Evolutionary conservation across 2,113 vertebrate species (phyloP).

Genomic region (Petroica traversi): DNA sequence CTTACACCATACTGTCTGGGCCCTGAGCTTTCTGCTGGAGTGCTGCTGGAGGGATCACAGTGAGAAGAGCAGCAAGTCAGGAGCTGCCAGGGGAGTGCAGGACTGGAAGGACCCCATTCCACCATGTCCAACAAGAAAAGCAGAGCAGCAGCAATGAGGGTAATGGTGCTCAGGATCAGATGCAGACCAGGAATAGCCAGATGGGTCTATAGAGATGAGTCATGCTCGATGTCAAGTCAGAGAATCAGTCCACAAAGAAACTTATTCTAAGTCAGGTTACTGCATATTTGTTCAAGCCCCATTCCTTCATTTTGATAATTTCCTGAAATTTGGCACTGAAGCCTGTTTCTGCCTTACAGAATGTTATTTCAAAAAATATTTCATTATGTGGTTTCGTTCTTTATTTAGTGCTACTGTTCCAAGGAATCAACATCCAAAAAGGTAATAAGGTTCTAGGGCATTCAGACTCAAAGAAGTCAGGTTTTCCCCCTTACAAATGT

Average conservation of each 20-base stretch:
- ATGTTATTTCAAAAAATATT: neutral
- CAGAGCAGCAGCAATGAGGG: neutral
- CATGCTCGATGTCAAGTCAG: neutral
- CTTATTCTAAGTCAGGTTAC: neutral
- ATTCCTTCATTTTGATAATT: neutral
- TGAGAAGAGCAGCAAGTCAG: rapidly evolving
- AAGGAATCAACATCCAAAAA: neutral
- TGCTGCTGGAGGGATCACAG: neutral
- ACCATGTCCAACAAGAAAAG: neutral
- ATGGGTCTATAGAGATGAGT: neutral
- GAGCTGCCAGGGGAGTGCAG: neutral
- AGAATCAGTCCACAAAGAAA: neutral
- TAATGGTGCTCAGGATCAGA: neutral
- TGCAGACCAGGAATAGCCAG: neutral
- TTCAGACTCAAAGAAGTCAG: neutral
- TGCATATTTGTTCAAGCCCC: neutral
- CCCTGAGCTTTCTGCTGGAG: neutral
- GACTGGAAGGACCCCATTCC: neutral
- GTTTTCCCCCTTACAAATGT: neutral
- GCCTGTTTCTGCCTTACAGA: neutral
- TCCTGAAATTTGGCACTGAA: neutral
- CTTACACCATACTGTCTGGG: rapidly evolving
- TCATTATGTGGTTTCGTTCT: neutral
- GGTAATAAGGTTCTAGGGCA: neutral
- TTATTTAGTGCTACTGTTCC: neutral